These are phyloP conservation scores for Chromoteleia sp. DNA, from an alignment of 2,888 invertebrate genomes.

Conservation along the genomic window DNA sequence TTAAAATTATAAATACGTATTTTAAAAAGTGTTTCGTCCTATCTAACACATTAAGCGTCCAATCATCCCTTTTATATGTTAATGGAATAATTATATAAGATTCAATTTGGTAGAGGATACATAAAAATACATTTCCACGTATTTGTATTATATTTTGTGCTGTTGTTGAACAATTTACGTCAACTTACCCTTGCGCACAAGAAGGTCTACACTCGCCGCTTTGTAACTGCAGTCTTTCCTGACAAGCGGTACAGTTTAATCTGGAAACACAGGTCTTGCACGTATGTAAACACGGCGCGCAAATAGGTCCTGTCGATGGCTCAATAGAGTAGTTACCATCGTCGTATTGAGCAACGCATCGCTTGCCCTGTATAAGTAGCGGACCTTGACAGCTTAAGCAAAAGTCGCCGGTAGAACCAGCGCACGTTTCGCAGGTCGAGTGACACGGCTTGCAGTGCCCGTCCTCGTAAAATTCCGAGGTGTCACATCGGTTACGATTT, in stretches of 20 bases:
- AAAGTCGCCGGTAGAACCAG: conserved; percentile 89
- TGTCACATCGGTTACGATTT: conserved; percentile 89
- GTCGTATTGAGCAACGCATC: conserved; percentile 92
- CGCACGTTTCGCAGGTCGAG: conserved; percentile 93
- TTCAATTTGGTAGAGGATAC: neutral
- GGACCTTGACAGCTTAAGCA: conserved; percentile 92
- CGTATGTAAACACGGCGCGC: conserved; percentile 92
- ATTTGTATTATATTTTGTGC: neutral
- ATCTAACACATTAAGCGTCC: neutral
- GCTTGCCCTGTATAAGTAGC: conserved; percentile 89
- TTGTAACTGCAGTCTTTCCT: conserved; percentile 91
- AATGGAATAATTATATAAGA: conserved; percentile 11
- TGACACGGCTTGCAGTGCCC: conserved; percentile 91
- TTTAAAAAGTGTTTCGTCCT: neutral
- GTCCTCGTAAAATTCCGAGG: conserved; percentile 89
- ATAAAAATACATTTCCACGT: neutral
- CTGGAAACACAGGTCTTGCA: conserved; percentile 92
- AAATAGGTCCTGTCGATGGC: conserved; percentile 85
- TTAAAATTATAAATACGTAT: neutral
- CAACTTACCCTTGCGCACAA: conserved; percentile 89
- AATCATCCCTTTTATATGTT: neutral
- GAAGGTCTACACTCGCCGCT: conserved; percentile 93
- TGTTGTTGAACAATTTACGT: neutral
- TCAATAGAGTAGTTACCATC: conserved; percentile 90
- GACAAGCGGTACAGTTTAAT: conserved; percentile 92